Percentiles rank a stretch among this genome's conserved stretches.
Conservation (phyloP, 2,797 vertebrate genomes). For the Lophotriccus pileatus region DNA sequence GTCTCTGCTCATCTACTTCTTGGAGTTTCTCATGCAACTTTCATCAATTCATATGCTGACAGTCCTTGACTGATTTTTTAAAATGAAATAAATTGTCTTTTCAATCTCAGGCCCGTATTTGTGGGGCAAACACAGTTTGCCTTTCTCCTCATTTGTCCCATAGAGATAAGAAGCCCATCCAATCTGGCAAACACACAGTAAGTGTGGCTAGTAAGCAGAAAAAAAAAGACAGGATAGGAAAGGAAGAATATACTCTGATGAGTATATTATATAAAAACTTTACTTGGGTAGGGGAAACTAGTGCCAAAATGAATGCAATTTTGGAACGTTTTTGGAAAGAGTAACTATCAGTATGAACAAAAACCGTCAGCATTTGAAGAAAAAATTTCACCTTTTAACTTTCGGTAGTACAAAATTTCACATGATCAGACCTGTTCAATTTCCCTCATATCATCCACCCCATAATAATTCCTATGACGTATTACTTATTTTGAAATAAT, state of each 20-base stretch:
- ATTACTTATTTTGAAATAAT: neutral
- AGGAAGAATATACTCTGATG: neutral
- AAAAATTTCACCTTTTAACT: neutral
- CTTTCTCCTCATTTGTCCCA: neutral
- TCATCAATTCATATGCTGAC: neutral
- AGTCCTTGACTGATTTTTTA: neutral
- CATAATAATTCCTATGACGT: neutral
- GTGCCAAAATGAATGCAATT: neutral
- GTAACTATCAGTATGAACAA: neutral
- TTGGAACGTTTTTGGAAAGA: neutral
- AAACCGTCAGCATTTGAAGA: neutral
- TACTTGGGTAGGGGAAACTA: neutral
- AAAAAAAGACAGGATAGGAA: neutral
- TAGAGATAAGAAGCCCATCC: neutral
- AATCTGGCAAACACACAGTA: neutral
- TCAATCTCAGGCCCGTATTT: neutral
- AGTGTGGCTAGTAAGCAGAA: neutral
- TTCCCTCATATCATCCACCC: neutral
- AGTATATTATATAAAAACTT: neutral
- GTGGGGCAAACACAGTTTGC: neutral
- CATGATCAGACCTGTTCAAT: neutral
- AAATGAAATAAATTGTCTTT: neutral
- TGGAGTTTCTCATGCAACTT: neutral
- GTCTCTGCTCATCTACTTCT: neutral
- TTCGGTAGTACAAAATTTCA: neutral